Evolutionary conservation across 2,113 vertebrate species (phyloP), one percentile per base, ranked within the genome.

Genomic region (Chionodraco myersi): DNA sequence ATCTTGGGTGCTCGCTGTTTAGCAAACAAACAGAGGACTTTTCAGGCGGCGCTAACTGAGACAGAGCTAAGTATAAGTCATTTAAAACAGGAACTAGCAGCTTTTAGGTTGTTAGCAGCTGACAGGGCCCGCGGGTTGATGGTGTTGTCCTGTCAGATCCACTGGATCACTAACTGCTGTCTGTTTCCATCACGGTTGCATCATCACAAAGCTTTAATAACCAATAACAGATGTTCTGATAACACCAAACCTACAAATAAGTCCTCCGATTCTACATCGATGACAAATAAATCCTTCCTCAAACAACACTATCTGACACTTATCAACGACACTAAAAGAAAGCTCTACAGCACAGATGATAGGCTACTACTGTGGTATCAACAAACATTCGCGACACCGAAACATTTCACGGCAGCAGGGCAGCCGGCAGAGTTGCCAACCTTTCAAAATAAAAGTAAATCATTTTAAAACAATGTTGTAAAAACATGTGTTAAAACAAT

Each of bases 361-460:
- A 21, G 21, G 21, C 21, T 21, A 21, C 21, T 3, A 54, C 59
- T 14, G 23, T 16, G 45, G n/a, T 18, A 79, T 70, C 83, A 91
- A 87, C 85, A 91, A 85, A 86, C 72, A 58, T 79, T 91, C 41
- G 62, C 90, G 87, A 89, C 86, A 90, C 78, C 52, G 15, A 45
- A 77, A 16, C 82, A 34, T 59, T 86, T 91, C 13, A 84, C 90
- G 89, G 82, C 89, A 92, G 36, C 36, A 41, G 36, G 36, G 36
- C 30, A 30, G 30, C 30, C 30, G 30, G 30, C 30, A 30, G 36
- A 41, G 6, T n/a, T 7, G 44, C 2, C 60, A 34, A 0, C 34
- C 56, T 89, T 91, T 88, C 91, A 92, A 79, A 93, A 86, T 93
- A 91, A 91, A 92, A 87, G 85, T 62, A 13, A 3, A 26, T 4